These are phyloP conservation scores for Entomobrya multifasciata DNA, from an alignment of 2,888 invertebrate genomes.

Conservation along the genomic window DNA sequence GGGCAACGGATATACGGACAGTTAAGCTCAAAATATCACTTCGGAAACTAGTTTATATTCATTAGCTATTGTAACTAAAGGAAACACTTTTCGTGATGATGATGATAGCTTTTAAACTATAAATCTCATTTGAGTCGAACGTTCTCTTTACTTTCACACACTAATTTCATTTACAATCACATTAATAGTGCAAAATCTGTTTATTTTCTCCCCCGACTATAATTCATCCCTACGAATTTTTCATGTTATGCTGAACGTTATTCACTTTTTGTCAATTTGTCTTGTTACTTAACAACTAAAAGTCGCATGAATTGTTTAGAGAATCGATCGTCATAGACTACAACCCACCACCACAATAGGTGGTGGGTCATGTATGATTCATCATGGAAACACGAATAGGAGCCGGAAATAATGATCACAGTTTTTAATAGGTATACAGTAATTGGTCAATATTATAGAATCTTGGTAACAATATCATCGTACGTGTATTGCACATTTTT, in stretches of 20 bases:
- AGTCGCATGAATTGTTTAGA: no score
- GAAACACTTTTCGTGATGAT: constrained; percentile 1
- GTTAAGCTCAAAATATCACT: not conserved
- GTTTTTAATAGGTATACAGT: not conserved
- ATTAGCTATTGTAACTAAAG: not conserved
- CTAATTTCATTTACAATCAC: no score
- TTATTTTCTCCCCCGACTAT: no score
- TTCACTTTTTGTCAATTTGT: no score
- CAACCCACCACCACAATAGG: constrained; percentile 3
- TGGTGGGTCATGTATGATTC: not conserved
- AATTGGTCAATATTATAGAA: not conserved
- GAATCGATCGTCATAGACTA: no score
- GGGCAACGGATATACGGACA: not conserved
- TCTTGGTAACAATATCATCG: not conserved
- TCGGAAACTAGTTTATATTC: not conserved
- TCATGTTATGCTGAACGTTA: no score
- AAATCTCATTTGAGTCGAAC: no score
- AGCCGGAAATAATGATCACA: not conserved
- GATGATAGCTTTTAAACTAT: not conserved
- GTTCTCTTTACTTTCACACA: constrained; percentile 25
- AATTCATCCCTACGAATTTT: no score
- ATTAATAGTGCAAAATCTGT: no score
- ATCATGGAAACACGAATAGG: not conserved
- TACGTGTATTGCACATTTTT: not conserved
- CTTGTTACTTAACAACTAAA: no score